phyloP scores from a whole-genome alignment of 2,113 vertebrate genomes.

The Tinamus guttatus region DNA sequence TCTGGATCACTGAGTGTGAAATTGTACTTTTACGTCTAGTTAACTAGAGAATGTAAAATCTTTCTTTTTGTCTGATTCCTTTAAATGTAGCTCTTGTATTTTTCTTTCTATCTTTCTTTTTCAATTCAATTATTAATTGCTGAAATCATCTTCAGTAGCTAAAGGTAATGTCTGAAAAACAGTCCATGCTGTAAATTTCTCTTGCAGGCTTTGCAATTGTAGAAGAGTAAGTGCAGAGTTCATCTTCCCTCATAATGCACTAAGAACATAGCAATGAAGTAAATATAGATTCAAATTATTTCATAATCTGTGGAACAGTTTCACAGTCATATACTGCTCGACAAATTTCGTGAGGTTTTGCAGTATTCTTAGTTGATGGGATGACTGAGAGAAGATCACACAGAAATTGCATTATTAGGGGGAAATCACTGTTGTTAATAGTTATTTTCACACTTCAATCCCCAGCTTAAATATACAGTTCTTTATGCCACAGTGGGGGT shows the following conservation, averaged over 20 bases:
- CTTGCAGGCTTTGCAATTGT: background rate
- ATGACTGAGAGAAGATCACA: background rate
- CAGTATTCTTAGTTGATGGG: background rate
- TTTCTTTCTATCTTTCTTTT: background rate
- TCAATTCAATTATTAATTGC: background rate
- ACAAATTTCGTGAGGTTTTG: background rate
- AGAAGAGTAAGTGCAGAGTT: background rate
- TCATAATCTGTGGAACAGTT: background rate
- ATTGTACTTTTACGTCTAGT: background rate
- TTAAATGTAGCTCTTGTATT: background rate
- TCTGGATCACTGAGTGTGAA: background rate
- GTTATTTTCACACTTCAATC: background rate
- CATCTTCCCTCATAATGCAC: background rate
- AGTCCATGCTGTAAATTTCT: background rate
- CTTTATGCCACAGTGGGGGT: background rate
- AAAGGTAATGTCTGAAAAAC: background rate
- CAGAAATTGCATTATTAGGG: background rate
- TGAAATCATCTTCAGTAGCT: background rate
- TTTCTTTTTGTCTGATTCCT: background rate
- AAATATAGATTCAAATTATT: background rate
- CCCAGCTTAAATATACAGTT: background rate
- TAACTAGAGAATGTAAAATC: background rate
- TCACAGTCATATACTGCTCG: background rate
- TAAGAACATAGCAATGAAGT: background rate
- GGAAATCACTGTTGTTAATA: background rate